Evolutionary conservation across 1,140 invertebrate genomes (phyloP).

Genomic region (Phenacoccus solenopsis): DNA sequence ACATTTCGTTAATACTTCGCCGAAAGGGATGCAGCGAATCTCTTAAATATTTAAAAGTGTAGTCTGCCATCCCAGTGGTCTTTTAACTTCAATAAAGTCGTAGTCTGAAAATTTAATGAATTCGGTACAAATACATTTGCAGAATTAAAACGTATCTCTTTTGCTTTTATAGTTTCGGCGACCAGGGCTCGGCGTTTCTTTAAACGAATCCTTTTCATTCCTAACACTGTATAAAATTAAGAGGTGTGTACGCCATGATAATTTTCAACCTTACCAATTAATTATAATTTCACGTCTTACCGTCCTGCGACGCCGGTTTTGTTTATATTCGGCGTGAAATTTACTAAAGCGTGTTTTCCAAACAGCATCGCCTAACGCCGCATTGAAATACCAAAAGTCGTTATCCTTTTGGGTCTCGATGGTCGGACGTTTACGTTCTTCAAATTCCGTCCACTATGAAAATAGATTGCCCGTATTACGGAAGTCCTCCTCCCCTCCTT

Average conservation of each 20-base stretch:
- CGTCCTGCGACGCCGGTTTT: background rate
- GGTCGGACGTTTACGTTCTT: background rate
- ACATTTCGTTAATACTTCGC: background rate
- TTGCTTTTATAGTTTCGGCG: background rate
- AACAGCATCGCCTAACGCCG: too few relatives aligned
- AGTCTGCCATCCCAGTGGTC: background rate
- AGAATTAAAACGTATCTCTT: constrained; percentile 2
- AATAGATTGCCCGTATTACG: too few relatives aligned
- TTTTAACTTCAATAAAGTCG: constrained; percentile 3
- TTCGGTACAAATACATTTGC: background rate
- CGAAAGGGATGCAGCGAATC: background rate
- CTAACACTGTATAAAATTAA: background rate
- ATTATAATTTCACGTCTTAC: background rate
- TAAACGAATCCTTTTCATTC: background rate
- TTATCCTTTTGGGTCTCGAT: background rate
- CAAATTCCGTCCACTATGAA: background rate
- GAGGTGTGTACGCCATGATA: background rate
- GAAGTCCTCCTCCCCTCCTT: too few relatives aligned
- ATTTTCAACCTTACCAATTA: background rate
- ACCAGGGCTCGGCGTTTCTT: background rate
- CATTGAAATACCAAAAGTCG: background rate
- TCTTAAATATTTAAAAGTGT: background rate
- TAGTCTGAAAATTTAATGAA: background rate
- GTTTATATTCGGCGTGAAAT: background rate
- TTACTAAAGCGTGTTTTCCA: background rate